These are phyloP conservation scores for Drosophila monieri DNA, from an alignment of 2,888 invertebrate species.

Conservation along the genomic window DNA sequence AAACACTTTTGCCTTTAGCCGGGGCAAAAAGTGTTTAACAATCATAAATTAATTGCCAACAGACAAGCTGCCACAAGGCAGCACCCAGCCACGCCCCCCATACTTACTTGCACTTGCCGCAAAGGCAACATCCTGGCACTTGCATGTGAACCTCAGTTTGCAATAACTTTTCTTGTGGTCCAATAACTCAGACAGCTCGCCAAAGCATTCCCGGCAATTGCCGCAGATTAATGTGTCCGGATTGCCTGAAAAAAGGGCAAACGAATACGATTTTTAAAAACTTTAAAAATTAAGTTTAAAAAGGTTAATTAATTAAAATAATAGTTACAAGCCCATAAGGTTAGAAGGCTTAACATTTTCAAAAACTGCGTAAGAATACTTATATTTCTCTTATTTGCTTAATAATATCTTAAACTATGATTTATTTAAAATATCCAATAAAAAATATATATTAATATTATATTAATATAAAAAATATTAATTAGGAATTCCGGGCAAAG, in stretches of 20 bases:
- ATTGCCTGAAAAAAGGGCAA: constrained; percentile 85
- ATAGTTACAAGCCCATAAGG: no score
- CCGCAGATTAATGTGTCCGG: constrained; percentile 92
- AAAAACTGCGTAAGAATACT: no score
- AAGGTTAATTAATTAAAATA: no score
- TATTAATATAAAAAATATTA: not conserved
- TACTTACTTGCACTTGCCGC: constrained; percentile 84
- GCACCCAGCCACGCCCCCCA: not conserved
- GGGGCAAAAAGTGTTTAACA: constrained; percentile 80
- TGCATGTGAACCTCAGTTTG: constrained; percentile 89
- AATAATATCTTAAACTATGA: not conserved
- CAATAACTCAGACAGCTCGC: constrained; percentile 89
- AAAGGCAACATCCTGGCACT: constrained; percentile 86
- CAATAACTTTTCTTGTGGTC: constrained; percentile 91
- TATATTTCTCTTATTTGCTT: not conserved
- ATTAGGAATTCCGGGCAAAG: not conserved
- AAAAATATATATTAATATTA: constrained; percentile 12
- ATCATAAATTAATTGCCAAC: constrained; percentile 82
- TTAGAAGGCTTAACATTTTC: no score
- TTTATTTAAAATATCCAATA: not conserved
- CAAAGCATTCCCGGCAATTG: constrained; percentile 90
- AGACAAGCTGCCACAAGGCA: constrained; percentile 43
- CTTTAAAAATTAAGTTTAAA: not conserved
- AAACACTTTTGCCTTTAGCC: constrained; percentile 50
- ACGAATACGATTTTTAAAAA: constrained; percentile 17